phyloP scores from a whole-genome alignment of 2,113 vertebrate genomes.

The Sphyrna mokarran region DNA sequence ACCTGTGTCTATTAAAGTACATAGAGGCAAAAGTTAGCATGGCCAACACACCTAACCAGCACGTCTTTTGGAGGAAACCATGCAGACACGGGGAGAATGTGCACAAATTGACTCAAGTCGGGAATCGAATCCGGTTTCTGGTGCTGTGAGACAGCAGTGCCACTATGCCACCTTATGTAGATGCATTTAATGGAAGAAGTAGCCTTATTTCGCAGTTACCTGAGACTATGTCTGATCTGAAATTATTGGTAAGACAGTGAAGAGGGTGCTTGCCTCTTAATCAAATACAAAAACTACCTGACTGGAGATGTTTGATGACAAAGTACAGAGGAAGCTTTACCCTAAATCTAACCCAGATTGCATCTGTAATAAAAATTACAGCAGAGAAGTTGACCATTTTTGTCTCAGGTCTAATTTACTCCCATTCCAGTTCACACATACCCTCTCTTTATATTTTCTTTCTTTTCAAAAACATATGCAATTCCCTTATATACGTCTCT shows the following conservation, averaged over 20 bases:
- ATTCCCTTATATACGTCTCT: not conserved
- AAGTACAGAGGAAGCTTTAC: not conserved
- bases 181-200: not conserved
- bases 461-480: not conserved
- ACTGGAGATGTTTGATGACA: not conserved
- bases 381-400: not conserved
- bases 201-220: not conserved
- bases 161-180: not conserved
- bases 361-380: not conserved
- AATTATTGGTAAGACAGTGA: not conserved
- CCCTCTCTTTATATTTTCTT: not conserved
- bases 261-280: not conserved
- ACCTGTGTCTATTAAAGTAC: too few species aligned
- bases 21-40: too few species aligned
- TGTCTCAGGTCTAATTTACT: not conserved
- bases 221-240: not conserved
- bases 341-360: not conserved
- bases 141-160: too few species aligned
- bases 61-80: too few species aligned
- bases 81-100: too few species aligned
- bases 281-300: not conserved
- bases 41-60: too few species aligned
- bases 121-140: too few species aligned
- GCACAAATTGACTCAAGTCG: too few species aligned
- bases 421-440: not conserved